phyloP scores from a whole-genome alignment of 2,888 invertebrate genomes.

The Cremastobaeus sp. region DNA sequence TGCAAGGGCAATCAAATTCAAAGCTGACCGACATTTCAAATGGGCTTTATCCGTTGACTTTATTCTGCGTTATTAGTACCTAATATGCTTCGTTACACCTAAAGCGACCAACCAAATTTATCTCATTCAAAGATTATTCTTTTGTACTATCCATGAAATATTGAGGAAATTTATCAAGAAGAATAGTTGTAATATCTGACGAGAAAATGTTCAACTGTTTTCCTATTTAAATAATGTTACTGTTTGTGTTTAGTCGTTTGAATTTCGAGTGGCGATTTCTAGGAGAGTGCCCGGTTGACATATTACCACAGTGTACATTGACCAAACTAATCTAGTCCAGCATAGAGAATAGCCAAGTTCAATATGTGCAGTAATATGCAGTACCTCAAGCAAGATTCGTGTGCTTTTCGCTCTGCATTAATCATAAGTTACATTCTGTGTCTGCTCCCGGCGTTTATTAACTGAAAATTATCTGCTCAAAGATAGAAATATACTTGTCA shows the following conservation, averaged over 20 bases:
- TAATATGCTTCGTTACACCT: too few relatives aligned
- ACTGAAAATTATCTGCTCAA: constrained; percentile 24
- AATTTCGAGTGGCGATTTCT: constrained; percentile 52
- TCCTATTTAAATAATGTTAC: constrained; percentile 12
- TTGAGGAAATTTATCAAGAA: neutral
- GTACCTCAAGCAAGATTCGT: constrained; percentile 65
- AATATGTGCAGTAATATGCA: constrained; percentile 72
- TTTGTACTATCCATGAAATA: neutral
- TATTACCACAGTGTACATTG: constrained; percentile 69
- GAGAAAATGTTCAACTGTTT: neutral
- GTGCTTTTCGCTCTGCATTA: constrained; percentile 71
- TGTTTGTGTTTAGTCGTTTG: constrained; percentile 45
- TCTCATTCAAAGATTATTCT: too few relatives aligned
- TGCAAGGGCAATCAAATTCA: too few relatives aligned
- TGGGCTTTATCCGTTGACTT: too few relatives aligned
- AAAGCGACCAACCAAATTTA: too few relatives aligned
- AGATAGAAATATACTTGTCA: constrained; percentile 4
- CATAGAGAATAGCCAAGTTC: constrained; percentile 69
- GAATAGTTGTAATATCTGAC: too few relatives aligned
- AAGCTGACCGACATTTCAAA: too few relatives aligned
- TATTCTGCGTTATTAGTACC: too few relatives aligned
- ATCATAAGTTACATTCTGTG: constrained; percentile 59
- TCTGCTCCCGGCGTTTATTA: neutral
- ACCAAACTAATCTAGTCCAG: constrained; percentile 74
- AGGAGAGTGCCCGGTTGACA: constrained; percentile 63